Evolutionary conservation across 2,888 invertebrate genomes (phyloP).

Genomic region (Leistus spinibarbis): DNA sequence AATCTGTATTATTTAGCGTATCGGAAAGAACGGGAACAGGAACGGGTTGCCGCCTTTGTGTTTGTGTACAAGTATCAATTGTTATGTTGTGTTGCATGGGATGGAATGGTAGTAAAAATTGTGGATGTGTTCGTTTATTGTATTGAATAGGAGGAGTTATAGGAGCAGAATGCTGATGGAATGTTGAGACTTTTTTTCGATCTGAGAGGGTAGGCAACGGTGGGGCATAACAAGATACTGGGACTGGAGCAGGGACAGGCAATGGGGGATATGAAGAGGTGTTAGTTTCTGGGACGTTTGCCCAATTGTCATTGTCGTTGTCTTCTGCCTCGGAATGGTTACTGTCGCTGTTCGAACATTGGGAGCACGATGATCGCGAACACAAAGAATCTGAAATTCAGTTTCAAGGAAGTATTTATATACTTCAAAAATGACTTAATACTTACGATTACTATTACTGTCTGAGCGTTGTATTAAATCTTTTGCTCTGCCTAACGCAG

Average conservation of each 20-base stretch:
- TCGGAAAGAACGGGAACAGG: neutral
- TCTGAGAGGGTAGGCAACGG: conserved; percentile 31
- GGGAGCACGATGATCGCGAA: conserved; percentile 73
- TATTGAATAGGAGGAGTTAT: neutral
- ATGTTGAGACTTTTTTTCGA: neutral
- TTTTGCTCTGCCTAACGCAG: conserved; percentile 73
- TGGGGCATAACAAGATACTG: conserved; percentile 31
- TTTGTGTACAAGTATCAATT: too few species aligned
- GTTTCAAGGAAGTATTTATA: conserved; percentile 41
- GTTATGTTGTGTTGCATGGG: neutral
- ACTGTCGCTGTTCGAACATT: conserved; percentile 63
- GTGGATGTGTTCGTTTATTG: neutral
- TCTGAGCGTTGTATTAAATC: conserved; percentile 54
- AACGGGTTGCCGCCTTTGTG: too few species aligned
- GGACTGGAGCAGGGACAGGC: conserved; percentile 38
- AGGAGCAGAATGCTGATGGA: neutral
- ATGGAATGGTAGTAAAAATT: too few species aligned
- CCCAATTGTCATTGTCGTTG: conserved; percentile 14
- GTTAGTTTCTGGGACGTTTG: conserved; percentile 17
- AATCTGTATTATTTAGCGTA: neutral
- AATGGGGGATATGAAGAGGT: conserved; percentile 36
- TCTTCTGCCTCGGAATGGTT: neutral
- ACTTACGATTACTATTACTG: conserved; percentile 55
- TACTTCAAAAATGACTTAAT: neutral
- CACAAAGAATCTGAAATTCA: conserved; percentile 68